Evolutionary conservation across 2,888 invertebrate species (phyloP).

Genomic region (Latheticus oryzae): DNA sequence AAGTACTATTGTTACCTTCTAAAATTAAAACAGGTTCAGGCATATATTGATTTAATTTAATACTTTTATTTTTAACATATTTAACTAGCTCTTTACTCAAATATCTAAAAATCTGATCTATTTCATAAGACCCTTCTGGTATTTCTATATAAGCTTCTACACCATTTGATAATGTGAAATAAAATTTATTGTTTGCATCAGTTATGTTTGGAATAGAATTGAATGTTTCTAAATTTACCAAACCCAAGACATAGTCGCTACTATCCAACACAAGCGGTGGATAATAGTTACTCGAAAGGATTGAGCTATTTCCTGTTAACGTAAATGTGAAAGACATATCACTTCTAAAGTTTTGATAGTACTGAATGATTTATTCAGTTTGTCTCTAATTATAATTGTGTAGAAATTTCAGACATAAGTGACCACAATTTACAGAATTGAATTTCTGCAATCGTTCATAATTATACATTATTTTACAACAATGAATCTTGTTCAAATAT

Average conservation of each 20-base stretch:
- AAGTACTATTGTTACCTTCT: constrained; percentile 53
- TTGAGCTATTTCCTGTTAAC: constrained; percentile 23
- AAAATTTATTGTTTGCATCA: constrained; percentile 11
- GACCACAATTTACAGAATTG: constrained; percentile 37
- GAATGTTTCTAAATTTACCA: constrained; percentile 15
- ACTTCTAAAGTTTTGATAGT: not conserved
- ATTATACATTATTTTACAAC: constrained; percentile 16
- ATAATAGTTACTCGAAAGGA: constrained; percentile 14
- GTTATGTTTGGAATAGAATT: constrained; percentile 18
- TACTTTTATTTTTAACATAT: constrained; percentile 3
- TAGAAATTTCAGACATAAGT: constrained; percentile 46
- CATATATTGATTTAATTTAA: not conserved
- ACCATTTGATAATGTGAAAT: constrained; percentile 7
- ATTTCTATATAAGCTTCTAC: constrained; percentile 4
- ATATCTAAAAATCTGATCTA: not conserved
- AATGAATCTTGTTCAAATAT: constrained; percentile 12
- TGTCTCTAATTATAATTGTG: constrained; percentile 11
- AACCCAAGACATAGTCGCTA: constrained; percentile 6
- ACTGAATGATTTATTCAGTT: not conserved
- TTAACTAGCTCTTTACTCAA: not conserved
- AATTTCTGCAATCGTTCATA: constrained; percentile 7
- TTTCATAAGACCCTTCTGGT: constrained; percentile 6
- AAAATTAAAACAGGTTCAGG: constrained; percentile 25
- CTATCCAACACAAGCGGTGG: constrained; percentile 7
- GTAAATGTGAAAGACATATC: constrained; percentile 17